Base-by-base conservation (phyloP, 2,113 vertebrate genomes). In the Leucopsar rothschildi region DNA sequence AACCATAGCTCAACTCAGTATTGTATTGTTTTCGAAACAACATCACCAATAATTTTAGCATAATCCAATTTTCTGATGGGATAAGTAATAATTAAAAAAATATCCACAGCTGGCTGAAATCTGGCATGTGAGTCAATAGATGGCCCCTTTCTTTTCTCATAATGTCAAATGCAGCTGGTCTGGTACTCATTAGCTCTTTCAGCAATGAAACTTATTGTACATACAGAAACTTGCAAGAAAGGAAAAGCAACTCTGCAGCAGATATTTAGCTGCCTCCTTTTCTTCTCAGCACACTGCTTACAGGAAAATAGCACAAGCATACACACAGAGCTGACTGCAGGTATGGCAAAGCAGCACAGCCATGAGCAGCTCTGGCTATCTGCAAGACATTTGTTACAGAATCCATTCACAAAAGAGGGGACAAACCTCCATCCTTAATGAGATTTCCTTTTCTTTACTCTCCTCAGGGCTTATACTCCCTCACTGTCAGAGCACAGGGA, bases 101-200 rank as follows among this genome's bases (percentile, higher is more conserved):
- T 88, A 90, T 25, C 94, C 79, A 96, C 90, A 96, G 94, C 94
- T 97, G 95, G 88, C 83, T 91, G 56, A 78, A 94, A 90, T 45
- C 83, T 88, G 77, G 68, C 73, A 85, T 63, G 20, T 31, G 66
- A 90, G 85, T 80, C 89, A 93, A 86, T 90, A 93, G 87, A 94
- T 72, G 80, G 93, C 83, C 75, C 37, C 77, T 83, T 92, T 90
- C 73, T 78, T 93, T 88, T 82, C 90, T 91, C 93, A 81, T 81
- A 73, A 95, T 73, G 88, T 92, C 81, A 93, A 86, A 90, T 24
- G 60, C 95, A 96, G 91, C 91, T 94, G 95, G 90, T 91, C 94
- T 94, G 95, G 77, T 93, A 44, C 78, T 97, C 88, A 93, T 96
- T 96, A 97, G 90, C 59, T 95, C 86, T 89, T 95, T 90, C 93